Base-by-base conservation (phyloP, 2,888 invertebrate genomes). In the Seladonia tumulorum region DNA sequence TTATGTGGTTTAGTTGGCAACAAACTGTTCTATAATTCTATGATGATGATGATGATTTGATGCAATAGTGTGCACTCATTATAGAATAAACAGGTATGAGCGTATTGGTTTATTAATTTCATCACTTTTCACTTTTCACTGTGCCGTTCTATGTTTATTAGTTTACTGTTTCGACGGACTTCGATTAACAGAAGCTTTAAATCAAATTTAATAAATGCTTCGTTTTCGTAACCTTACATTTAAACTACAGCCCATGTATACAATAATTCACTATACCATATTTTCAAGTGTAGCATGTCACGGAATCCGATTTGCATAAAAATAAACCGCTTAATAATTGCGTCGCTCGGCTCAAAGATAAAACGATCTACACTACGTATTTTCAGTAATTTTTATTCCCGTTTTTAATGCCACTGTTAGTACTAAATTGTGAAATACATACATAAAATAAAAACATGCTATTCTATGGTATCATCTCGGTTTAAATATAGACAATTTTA, bases 21-120 rank as follows among this genome's bases (percentile, higher is more conserved):
- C 60, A 60, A 60, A 60, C 14, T 25, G 60, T 60, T 60, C 14
- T 60, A 60, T 60, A 60, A 60, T 60, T 60, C 60, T 60, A 63
- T 63, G 16, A 63, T 16, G 14, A 53, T 16, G 14, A 53, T 8
- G 22, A 7, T 29, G 16, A 16, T 63, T 25, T 7, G 29, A 63
- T 12, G 25, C 25, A 25, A 63, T 16, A 14, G 25, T 7, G 25
- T 29, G 16, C 0, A 63, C 12, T 29, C 16, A 29, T 63, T 63
- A 63, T 63, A 5, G 14, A 60, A 29, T 63, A 29, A 29, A 63
- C 63, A 16, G 0, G 7, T 29, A 16, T 2, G 5, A 25, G 60
- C 12, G 14, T 16, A 5, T 63, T 63, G 7, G 16, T 29, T 63
- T 29, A 14, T 7, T 16, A 29, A 29, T 29, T 53, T n/a, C 53